phyloP scores from a whole-genome alignment of 2,888 invertebrate genomes.

The Sycophila texana region DNA sequence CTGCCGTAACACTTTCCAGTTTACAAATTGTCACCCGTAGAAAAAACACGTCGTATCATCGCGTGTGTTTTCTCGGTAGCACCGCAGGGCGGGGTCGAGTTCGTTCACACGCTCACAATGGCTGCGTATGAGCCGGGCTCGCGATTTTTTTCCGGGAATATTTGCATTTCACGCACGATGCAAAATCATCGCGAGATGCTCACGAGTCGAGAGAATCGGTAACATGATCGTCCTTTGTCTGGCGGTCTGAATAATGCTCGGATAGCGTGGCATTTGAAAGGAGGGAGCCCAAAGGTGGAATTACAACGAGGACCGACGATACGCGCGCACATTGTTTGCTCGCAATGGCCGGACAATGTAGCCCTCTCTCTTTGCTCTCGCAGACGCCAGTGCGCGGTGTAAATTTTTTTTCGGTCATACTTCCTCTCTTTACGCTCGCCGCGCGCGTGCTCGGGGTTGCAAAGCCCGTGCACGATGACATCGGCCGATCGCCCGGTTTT shows the following conservation, averaged over 20 bases:
- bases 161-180: conserved; percentile 45
- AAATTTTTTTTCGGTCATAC: conserved; percentile 8
- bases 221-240: conserved; percentile 55
- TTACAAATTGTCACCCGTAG: neutral
- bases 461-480: too few relatives aligned
- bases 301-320: conserved; percentile 41
- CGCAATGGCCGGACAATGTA: conserved; percentile 41
- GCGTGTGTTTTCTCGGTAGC: neutral
- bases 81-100: too few relatives aligned
- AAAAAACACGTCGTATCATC: neutral
- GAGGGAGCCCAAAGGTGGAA: conserved; percentile 51
- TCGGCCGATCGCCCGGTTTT: neutral
- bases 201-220: conserved; percentile 47
- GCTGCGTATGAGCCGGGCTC: neutral
- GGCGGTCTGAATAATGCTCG: conserved; percentile 52
- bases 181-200: conserved; percentile 45
- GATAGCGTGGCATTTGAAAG: conserved; percentile 44
- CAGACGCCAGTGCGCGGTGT: neutral
- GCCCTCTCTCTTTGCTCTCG: conserved; percentile 8
- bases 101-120: conserved; percentile 18
- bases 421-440: neutral
- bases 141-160: conserved; percentile 29
- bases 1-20: neutral
- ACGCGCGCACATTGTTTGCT: conserved; percentile 17
- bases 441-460: too few relatives aligned